phyloP scores from a whole-genome alignment of 2,797 vertebrate species.

The Gallinago nigripennis region DNA sequence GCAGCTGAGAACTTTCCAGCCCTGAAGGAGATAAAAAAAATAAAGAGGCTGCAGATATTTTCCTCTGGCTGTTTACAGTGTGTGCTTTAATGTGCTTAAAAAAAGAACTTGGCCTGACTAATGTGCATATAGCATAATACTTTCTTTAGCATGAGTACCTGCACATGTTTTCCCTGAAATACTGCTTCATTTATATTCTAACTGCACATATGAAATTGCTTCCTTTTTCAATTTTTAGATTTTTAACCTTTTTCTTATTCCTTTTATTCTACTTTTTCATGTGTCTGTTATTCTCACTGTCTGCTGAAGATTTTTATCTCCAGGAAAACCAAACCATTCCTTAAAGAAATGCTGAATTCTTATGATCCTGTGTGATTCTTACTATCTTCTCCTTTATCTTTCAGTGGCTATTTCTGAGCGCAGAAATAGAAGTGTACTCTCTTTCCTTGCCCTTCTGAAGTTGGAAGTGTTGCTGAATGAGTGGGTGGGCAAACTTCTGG shows the following conservation, averaged over 20 bases:
- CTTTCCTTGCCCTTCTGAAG: not conserved
- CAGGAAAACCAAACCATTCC: not conserved
- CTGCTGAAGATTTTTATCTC: not conserved
- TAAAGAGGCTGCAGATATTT: not conserved
- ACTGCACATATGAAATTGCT: not conserved
- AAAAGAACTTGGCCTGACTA: not conserved
- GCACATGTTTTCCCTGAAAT: not conserved
- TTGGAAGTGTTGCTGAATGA: not conserved
- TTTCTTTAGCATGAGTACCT: not conserved
- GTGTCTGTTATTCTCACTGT: not conserved
- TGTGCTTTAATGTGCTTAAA: not conserved
- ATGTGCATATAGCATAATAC: not conserved
- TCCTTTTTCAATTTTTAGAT: not conserved
- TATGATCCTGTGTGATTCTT: not conserved
- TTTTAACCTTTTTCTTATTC: not conserved
- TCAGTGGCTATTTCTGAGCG: not conserved
- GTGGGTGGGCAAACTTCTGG: not conserved
- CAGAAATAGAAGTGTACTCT: not conserved
- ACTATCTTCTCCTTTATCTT: not conserved
- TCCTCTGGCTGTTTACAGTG: not conserved
- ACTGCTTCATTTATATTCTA: not conserved
- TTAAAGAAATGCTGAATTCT: not conserved
- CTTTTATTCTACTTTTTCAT: not conserved
- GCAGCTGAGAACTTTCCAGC: not conserved
- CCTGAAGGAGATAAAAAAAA: not conserved